Evolutionary conservation across 2,888 invertebrate genomes (phyloP).

Genomic region (Andrena fulva): DNA sequence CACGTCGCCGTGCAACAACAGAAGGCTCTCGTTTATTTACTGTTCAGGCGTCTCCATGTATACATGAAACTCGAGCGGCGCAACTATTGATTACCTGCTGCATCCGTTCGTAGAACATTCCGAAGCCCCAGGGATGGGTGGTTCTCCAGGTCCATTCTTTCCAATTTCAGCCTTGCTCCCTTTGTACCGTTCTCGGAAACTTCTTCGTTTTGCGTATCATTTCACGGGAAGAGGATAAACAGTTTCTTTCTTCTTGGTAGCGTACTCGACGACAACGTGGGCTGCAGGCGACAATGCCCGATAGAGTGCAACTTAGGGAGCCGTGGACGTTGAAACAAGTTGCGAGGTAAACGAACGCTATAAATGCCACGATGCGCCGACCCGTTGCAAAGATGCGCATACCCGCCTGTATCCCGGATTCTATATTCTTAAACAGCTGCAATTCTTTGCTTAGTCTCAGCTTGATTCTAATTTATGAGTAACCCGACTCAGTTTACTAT

Average conservation of each 20-base stretch:
- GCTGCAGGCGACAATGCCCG: not conserved
- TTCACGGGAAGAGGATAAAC: not conserved
- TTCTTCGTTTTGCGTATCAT: too few relatives aligned
- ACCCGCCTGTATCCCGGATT: slow-evolving; percentile 3
- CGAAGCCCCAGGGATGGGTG: slow-evolving; percentile 21
- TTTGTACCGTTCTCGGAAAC: not conserved
- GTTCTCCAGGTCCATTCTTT: slow-evolving; percentile 1
- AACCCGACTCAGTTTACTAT: too few relatives aligned
- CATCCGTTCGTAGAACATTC: slow-evolving; percentile 59
- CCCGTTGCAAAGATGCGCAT: not conserved
- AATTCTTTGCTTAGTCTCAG: too few relatives aligned
- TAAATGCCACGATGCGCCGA: not conserved
- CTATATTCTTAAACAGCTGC: slow-evolving; percentile 29
- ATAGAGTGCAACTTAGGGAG: slow-evolving; percentile 11
- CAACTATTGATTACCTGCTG: slow-evolving; percentile 69
- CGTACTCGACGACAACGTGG: not conserved
- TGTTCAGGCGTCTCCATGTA: slow-evolving; percentile 2
- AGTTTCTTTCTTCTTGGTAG: not conserved
- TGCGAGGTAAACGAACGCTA: not conserved
- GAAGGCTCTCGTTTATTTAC: slow-evolving; percentile 18
- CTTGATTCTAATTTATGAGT: too few relatives aligned
- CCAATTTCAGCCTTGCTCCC: not conserved
- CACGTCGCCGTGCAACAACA: not conserved
- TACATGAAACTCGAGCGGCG: slow-evolving; percentile 56
- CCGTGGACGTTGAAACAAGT: not conserved